These are phyloP conservation scores for Ormyrus labotus DNA, from an alignment of 2,888 invertebrate species.

Conservation along the genomic window DNA sequence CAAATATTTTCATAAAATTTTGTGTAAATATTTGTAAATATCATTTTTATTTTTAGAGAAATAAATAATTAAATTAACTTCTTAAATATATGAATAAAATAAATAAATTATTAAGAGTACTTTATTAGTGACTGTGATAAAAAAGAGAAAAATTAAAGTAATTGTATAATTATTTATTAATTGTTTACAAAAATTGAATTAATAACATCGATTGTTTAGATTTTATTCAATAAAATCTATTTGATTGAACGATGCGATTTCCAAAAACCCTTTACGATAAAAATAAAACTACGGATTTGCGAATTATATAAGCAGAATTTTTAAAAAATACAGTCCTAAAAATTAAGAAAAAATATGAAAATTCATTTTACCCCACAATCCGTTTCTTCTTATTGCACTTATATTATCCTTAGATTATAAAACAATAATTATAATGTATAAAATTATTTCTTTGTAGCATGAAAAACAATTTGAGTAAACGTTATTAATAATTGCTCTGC, in stretches of 20 bases:
- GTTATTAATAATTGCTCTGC: slow-evolving; percentile 38
- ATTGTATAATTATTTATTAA: slow-evolving; percentile 39
- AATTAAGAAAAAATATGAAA: slow-evolving; percentile 1
- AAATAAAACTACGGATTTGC: slow-evolving; percentile 4
- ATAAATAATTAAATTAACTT: no score
- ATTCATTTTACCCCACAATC: slow-evolving; percentile 3
- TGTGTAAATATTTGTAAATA: no score
- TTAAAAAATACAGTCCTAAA: not conserved
- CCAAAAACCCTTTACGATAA: not conserved
- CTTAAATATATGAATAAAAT: not conserved
- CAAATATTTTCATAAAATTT: no score
- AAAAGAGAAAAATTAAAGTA: not conserved
- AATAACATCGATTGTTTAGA: slow-evolving; percentile 33
- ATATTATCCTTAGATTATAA: slow-evolving; percentile 26
- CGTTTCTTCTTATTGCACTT: slow-evolving; percentile 50
- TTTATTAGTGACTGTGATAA: not conserved
- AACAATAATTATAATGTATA: slow-evolving; percentile 35
- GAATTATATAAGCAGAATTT: slow-evolving; percentile 1
- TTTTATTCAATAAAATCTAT: not conserved
- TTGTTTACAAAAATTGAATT: slow-evolving; percentile 26
- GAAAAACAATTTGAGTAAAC: slow-evolving; percentile 45
- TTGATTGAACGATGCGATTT: slow-evolving; percentile 10
- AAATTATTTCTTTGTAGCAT: slow-evolving; percentile 20
- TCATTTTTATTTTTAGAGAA: not conserved
- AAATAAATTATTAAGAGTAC: not conserved